Evolutionary conservation across 2,888 invertebrate genomes (phyloP), one percentile per base, ranked within the genome.

Genomic region (Pseudoips prasinana): DNA sequence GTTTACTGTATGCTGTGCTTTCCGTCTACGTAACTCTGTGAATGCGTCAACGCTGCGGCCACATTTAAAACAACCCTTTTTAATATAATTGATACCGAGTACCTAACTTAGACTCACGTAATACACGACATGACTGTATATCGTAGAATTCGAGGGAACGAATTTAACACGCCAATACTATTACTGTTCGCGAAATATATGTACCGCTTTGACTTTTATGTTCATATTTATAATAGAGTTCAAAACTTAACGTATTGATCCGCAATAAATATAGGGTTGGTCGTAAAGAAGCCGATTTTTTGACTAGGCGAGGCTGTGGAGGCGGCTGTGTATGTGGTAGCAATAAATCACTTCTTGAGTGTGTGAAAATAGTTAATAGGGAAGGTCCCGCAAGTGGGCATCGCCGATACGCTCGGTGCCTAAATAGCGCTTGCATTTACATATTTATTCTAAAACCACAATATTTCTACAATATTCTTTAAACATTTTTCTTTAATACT

Each of bases 201-300:
- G 29, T 26, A 35, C 27, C 29, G 42, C 44, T 41, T 50, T 29
- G 29, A 35, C 24, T 38, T 46, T 58, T 44, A 46, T 33, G 36
- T 39, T 40, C 35, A 48, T 46, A 49, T 64, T 61, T 54, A 55
- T 61, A 60, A 57, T 57, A 52, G 57, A 63, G 56, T 59, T 65
- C 54, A 64, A 63, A 72, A 69, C 63, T 71, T 71, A 67, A 69
- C 61, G 53, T 65, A 75, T 76, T 66, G 70, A 73, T 64, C 54
- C 45, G 61, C 65, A 70, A 75, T 77, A 77, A 76, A 72, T 76
- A 73, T 70, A 61, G 70, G 72, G 73, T 68, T 73, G 71, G 62
- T 71, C 76, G 73, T 77, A 78, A 79, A 79, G 72, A 62, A 74
- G 64, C 64, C 64, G 66, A 61, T 69, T 70, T 75, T 74, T 76